Evolutionary conservation across 2,113 vertebrate genomes (phyloP).

Genomic region (Ranitomeya variabilis): DNA sequence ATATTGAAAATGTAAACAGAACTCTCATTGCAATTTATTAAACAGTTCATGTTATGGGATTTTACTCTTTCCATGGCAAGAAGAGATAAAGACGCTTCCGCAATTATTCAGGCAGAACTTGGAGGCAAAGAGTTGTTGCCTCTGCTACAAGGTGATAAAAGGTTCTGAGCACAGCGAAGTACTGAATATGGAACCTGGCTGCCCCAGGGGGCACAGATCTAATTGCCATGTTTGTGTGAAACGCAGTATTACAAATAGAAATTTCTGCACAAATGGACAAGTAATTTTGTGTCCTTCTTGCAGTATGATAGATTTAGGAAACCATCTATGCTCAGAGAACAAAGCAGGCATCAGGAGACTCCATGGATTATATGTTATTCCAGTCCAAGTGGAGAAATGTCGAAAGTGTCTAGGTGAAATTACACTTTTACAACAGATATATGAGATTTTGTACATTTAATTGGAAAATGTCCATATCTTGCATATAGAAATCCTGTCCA

Average conservation of each 20-base stretch:
- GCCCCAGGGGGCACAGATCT: slow-evolving; percentile 13
- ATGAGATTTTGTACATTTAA: not conserved
- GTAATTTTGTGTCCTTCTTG: slow-evolving; percentile 39
- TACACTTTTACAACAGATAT: not conserved
- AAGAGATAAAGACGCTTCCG: not conserved
- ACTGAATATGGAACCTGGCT: not conserved
- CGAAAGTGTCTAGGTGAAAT: not conserved
- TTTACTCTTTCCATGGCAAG: not conserved
- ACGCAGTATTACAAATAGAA: slow-evolving; percentile 31
- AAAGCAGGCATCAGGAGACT: not conserved
- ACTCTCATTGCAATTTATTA: not conserved
- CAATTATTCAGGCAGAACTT: slow-evolving; percentile 32
- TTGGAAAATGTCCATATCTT: not conserved
- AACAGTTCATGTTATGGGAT: not conserved
- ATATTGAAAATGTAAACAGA: not conserved
- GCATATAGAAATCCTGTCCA: not conserved
- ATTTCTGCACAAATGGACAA: slow-evolving; percentile 34
- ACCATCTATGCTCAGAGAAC: not conserved
- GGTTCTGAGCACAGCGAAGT: slow-evolving; percentile 8
- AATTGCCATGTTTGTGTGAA: slow-evolving; percentile 25
- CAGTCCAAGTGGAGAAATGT: not conserved
- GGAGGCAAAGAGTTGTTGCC: slow-evolving; percentile 13
- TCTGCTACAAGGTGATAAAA: slow-evolving; percentile 45
- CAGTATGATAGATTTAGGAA: slow-evolving; percentile 21
- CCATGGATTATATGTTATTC: not conserved